Base-by-base conservation (phyloP, 2,113 vertebrate genomes). In the Bostrychus sinensis region DNA sequence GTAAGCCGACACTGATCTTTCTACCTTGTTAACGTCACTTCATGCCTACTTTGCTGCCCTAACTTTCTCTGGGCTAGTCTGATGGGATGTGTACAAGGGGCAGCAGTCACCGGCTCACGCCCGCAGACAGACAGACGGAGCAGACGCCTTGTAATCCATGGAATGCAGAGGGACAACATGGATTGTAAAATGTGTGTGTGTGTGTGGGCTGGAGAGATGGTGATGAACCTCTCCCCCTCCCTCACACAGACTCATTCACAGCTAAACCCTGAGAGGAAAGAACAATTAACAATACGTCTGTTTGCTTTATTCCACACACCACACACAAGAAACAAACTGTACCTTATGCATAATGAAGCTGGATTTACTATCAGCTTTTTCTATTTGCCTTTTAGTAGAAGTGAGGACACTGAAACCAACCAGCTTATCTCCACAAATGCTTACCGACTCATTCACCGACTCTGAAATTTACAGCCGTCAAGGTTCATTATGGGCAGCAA, bases 161-260 rank as follows among this genome's bases (percentile, higher is more conserved):
- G 86, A 87, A 89, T 88, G 88, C 38, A 17, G 72, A 74, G 37
- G 34, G 80, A 83, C 83, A 7, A 71, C 81, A 69, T 72, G 48
- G 65, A 67, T 38, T 59, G 62, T 3, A n/a, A 36, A 37, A 66
- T 46, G 55, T 7, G 23, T 36, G 66, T 53, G 66, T 83, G 23
- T 51, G 46, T 39, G 48, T 16, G 19, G 72, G 67, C 56, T 58
- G 57, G 50, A 54, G 55, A 55, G 68, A 60, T 55, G 73, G 75
- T 19, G 56, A 80, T 1, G 20, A 20, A 45, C 19, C 20, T 13
- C 43, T 22, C 32, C 1, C 32, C 19, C 2, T 36, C 16, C 64
- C 60, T 56, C 60, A 75, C 61, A 66, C 56, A 46, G 22, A 51
- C 63, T 70, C 51, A 77, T 80, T 86, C 73, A 80, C 22, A 14